Conservation (phyloP, 2,113 vertebrate species). For the Hippocampus guttulatus region DNA sequence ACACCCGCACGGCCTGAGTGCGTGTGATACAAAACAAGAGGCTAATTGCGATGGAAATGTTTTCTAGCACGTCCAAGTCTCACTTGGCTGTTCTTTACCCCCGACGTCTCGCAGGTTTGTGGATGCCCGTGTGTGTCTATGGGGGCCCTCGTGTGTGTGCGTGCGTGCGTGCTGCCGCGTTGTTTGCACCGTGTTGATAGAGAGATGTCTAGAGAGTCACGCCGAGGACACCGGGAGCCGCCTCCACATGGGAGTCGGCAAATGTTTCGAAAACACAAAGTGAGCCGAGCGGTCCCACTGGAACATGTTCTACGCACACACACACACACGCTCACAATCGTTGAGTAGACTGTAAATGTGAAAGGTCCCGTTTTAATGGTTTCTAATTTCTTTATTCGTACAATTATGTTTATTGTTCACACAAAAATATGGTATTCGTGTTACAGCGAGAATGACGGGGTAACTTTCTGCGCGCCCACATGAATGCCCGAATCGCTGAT, state of each 20-base stretch:
- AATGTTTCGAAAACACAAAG: conserved; percentile 59
- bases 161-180: conserved; percentile 3
- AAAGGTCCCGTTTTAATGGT: too few species aligned
- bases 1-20: neutral
- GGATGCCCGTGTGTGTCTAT: too few species aligned
- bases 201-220: conserved; percentile 51
- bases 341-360: neutral
- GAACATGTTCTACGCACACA: conserved; percentile 18
- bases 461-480: too few species aligned
- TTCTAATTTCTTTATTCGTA: too few species aligned
- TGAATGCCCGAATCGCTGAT: too few species aligned
- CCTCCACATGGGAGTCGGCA: conserved; percentile 44
- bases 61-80: conserved; percentile 59
- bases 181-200: conserved; percentile 52
- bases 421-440: too few species aligned
- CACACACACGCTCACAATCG: neutral
- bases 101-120: conserved; percentile 22
- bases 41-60: conserved; percentile 61
- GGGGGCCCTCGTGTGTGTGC: too few species aligned
- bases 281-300: conserved; percentile 41
- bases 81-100: conserved; percentile 51
- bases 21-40: conserved; percentile 42
- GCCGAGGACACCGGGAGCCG: conserved; percentile 41
- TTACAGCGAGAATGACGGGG: too few species aligned
- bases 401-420: too few species aligned